These are phyloP conservation scores for Sphenodon punctatus DNA, from an alignment of 2,797 vertebrate genomes.

Conservation along the genomic window DNA sequence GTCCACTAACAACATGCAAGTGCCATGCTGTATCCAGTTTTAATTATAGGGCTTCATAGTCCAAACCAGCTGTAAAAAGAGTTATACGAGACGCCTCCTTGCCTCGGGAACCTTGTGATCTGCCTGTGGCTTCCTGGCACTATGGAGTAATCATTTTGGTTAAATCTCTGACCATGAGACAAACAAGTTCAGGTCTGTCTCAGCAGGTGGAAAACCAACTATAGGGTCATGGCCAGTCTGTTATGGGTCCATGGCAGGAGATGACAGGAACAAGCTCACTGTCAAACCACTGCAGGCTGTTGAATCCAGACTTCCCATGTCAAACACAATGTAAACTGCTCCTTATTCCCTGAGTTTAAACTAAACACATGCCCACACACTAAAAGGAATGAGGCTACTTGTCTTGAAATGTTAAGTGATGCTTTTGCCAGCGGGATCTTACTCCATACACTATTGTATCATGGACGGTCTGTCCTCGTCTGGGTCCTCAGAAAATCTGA, in stretches of 20 bases:
- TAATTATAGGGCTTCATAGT: neutral
- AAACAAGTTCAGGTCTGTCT: neutral
- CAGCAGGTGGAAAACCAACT: neutral
- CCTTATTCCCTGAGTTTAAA: neutral
- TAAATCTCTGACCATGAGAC: neutral
- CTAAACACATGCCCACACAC: too few species aligned
- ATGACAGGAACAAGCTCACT: neutral
- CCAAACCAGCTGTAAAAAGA: neutral
- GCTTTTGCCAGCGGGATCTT: neutral
- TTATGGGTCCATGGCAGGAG: neutral
- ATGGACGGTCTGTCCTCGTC: too few species aligned
- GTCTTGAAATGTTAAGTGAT: neutral
- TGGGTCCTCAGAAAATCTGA: too few species aligned
- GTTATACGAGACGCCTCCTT: neutral
- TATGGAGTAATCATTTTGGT: neutral
- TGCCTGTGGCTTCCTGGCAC: neutral
- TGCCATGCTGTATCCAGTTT: neutral
- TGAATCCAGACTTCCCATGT: neutral
- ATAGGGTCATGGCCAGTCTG: neutral
- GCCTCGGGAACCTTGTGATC: neutral
- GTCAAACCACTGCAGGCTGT: conserved; percentile 20
- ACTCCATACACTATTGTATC: too few species aligned
- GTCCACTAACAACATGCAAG: neutral
- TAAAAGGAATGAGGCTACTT: neutral
- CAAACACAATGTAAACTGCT: neutral